Conservation (phyloP, 2,113 vertebrate species). For the Perognathus longimembris region DNA sequence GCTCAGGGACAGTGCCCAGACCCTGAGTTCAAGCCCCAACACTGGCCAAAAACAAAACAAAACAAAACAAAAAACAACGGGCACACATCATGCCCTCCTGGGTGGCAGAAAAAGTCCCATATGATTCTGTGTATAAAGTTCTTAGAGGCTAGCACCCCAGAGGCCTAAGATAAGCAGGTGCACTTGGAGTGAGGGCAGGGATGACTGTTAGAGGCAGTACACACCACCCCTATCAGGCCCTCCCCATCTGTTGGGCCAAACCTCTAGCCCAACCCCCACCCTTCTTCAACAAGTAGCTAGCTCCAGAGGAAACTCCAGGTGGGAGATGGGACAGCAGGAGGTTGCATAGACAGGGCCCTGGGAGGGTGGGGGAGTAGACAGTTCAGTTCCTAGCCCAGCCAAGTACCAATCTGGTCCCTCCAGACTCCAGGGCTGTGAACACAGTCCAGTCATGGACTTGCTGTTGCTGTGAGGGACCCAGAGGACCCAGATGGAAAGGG, state of each 20-base stretch:
- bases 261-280: background rate
- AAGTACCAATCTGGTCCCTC: background rate
- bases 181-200: background rate
- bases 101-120: background rate
- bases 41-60: too few relatives aligned
- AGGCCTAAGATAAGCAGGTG: background rate
- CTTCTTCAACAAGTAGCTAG: conserved; percentile 17
- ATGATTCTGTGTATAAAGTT: background rate
- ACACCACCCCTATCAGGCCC: background rate
- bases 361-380: background rate
- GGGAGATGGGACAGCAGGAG: background rate
- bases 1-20: too few relatives aligned
- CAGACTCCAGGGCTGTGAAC: background rate
- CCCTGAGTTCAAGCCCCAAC: too few relatives aligned
- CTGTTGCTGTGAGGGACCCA: background rate
- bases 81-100: background rate
- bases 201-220: background rate
- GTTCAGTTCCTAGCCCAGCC: background rate
- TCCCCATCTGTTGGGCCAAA: background rate
- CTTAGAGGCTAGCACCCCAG: background rate
- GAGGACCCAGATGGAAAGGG: background rate
- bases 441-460: background rate
- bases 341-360: background rate
- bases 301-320: background rate
- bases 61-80: too few relatives aligned